Evolutionary conservation across 2,888 invertebrate genomes (phyloP).

Genomic region (Hydraecia micacea): DNA sequence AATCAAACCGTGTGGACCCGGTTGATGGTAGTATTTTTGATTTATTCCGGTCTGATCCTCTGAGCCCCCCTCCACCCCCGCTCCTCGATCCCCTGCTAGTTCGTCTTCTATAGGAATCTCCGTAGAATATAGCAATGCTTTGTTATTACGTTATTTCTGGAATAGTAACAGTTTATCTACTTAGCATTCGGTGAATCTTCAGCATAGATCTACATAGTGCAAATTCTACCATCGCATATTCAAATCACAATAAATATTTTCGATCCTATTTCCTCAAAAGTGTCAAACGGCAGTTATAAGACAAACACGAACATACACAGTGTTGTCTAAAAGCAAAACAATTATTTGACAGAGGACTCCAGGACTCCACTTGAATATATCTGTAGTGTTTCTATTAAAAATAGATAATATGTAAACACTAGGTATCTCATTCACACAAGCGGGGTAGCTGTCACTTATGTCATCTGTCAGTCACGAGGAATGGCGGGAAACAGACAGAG

Average conservation of each 20-base stretch:
- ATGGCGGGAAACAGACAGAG: too few species aligned
- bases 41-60: too few species aligned
- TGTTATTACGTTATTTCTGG: too few species aligned
- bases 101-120: too few species aligned
- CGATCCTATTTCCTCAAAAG: background rate
- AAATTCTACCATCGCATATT: background rate
- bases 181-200: background rate
- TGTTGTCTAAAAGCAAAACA: conserved; percentile 17
- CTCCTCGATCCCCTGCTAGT: too few species aligned
- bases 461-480: too few species aligned
- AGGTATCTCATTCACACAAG: too few species aligned
- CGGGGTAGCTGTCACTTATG: too few species aligned
- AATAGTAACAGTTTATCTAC: too few species aligned
- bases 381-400: too few species aligned
- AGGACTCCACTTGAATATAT: background rate
- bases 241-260: background rate
- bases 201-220: background rate
- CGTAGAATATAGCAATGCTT: background rate
- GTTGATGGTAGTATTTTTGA: background rate
- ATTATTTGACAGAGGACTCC: conserved; percentile 22
- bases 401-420: too few species aligned
- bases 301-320: background rate
- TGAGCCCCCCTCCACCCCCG: too few species aligned
- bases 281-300: background rate
- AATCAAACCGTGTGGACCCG: background rate